Conservation (phyloP, 2,113 vertebrate genomes). For the Willisornis vidua region DNA sequence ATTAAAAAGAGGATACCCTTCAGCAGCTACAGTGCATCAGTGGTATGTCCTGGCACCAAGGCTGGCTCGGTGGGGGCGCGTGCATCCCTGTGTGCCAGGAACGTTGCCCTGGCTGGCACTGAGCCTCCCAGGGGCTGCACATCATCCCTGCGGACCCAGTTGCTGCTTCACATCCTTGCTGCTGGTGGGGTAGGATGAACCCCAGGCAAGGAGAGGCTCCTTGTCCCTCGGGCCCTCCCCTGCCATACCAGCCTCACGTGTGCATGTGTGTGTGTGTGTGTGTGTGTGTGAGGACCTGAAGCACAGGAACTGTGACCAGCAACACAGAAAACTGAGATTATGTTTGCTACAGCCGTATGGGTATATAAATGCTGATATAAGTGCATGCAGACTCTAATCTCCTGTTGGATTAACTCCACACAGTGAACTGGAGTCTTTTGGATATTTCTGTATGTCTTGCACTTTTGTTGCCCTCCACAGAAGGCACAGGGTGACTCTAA, state of each 20-base stretch:
- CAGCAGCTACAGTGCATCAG: neutral
- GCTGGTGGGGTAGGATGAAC: neutral
- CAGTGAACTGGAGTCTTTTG: neutral
- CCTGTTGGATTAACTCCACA: neutral
- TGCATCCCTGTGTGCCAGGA: neutral
- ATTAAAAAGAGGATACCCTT: neutral
- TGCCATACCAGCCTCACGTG: rapidly evolving
- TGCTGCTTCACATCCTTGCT: neutral
- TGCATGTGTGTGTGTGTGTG: neutral
- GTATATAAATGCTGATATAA: rapidly evolving
- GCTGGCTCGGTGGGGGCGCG: rapidly evolving
- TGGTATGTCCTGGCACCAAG: rapidly evolving
- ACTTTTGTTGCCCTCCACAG: neutral
- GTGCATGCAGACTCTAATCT: neutral
- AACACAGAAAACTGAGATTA: neutral
- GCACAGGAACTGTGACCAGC: rapidly evolving
- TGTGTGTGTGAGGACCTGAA: neutral
- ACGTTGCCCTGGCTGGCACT: neutral
- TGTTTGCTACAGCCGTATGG: neutral
- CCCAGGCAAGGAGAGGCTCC: neutral
- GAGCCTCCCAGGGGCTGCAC: neutral
- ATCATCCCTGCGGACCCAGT: rapidly evolving
- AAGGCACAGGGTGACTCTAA: neutral
- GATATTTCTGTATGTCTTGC: neutral
- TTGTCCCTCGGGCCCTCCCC: rapidly evolving